Evolutionary conservation across 2,797 vertebrate species (phyloP).

Genomic region (Muscicapa comitata): DNA sequence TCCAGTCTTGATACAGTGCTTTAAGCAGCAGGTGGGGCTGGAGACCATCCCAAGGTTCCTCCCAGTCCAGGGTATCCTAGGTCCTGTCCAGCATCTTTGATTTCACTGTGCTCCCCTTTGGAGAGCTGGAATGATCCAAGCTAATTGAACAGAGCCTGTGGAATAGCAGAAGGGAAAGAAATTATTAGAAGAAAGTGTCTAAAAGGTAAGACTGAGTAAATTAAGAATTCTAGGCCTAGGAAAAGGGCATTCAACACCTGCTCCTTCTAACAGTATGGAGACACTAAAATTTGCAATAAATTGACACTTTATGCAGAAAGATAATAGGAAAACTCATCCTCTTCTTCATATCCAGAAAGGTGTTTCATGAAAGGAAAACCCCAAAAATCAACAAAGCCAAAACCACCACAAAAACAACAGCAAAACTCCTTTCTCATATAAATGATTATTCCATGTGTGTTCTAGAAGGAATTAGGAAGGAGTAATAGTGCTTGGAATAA

Average conservation of each 20-base stretch:
- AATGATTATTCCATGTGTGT: not conserved
- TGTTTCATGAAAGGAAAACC: not conserved
- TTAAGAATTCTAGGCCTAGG: not conserved
- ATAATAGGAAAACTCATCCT: not conserved
- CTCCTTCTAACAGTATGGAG: not conserved
- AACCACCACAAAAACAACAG: fast-evolving
- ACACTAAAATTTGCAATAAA: not conserved
- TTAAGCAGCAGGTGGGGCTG: not conserved
- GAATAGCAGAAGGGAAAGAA: not conserved
- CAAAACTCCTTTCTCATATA: not conserved
- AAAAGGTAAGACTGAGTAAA: not conserved
- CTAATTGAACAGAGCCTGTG: not conserved
- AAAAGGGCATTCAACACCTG: not conserved
- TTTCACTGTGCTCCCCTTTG: not conserved
- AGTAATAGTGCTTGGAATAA: not conserved
- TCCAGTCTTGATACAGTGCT: not conserved
- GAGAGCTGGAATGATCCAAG: not conserved
- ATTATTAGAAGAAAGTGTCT: not conserved
- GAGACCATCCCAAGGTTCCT: not conserved
- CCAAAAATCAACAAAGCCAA: fast-evolving
- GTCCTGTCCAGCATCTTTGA: not conserved
- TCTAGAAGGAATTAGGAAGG: not conserved
- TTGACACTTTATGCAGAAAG: not conserved
- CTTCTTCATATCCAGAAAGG: not conserved
- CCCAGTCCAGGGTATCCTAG: not conserved